Base-by-base conservation (phyloP, 53 echinoderm and acorn worm genomes). In the Zoroaster sp. region DNA sequence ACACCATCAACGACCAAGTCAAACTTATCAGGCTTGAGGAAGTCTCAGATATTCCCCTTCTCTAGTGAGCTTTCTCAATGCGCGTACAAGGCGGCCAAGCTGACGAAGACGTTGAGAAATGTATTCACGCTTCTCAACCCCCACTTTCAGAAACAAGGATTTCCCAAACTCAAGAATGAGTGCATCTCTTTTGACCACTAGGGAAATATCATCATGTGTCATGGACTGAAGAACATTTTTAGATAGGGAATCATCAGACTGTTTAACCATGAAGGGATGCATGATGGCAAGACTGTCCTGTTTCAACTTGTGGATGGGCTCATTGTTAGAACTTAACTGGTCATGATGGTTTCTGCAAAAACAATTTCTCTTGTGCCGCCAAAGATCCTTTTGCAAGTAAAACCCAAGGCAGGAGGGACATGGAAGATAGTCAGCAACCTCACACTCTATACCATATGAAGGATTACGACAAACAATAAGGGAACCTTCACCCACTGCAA, bases 361-460 rank as follows among this genome's bases (percentile, higher is more conserved):
- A 35, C 71, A 74, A 9, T 44, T 44, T 23, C 43, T 20, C 45
- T 74, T 74, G 74, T 74, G 74, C 13, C 45, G 43, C 74, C 74
- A 74, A n/a, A 74, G 45, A 74, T 18, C 42, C 5, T 17, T n/a
- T 2, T 36, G 21, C 21, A 43, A 3, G 28, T 23, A 0, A 36
- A 74, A 74, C 44, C 74, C 74, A 23, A 74, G 36, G 25, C 75
- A 75, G 20, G 43, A 44, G 20, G 75, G 75, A 36, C 75, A 75
- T 4, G 75, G 75, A 14, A 73, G 42, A 23, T 73, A 40, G 21
- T 73, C 74, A 17, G n/a, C 11, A 10, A n/a, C 20, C 21, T 73
- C 5, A 33, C 4, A n/a, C 18, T 40, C 40, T n/a, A 40, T 40
- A 41, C 74, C 74, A 33, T n/a, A 9, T 18, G 74, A 23, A 21